phyloP scores from a whole-genome alignment of 1,140 invertebrate species.

The Drosophila serrata region DNA sequence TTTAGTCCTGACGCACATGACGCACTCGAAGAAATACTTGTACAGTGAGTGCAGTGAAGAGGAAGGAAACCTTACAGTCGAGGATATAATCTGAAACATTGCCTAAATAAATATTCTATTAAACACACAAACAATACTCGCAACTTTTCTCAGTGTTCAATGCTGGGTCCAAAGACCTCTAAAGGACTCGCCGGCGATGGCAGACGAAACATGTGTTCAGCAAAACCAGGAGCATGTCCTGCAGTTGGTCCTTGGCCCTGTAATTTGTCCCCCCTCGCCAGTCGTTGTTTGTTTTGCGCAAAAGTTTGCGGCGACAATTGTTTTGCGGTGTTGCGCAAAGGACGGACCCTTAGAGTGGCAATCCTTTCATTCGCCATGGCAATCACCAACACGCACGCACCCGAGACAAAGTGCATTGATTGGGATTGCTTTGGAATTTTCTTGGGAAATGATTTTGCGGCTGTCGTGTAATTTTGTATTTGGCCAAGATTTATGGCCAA shows the following conservation, averaged over 20 bases:
- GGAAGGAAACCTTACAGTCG: not conserved
- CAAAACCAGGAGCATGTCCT: constrained; percentile 58
- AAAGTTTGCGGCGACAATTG: constrained; percentile 79
- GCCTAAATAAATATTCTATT: not conserved
- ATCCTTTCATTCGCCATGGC: constrained; percentile 8
- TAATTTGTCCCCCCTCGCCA: constrained; percentile 62
- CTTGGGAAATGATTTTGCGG: constrained; percentile 42
- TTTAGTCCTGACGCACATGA: constrained; percentile 44
- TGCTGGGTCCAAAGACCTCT: constrained; percentile 16
- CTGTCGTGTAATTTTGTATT: constrained; percentile 32
- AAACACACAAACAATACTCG: fast-evolving
- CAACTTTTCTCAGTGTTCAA: not conserved
- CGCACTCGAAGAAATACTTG: not conserved
- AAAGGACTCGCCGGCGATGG: constrained; percentile 21
- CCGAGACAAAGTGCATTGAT: constrained; percentile 32
- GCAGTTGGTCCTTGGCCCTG: constrained; percentile 41
- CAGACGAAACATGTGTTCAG: constrained; percentile 45
- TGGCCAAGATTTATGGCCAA: constrained; percentile 45
- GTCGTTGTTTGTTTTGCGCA: constrained; percentile 62
- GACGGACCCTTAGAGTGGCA: constrained; percentile 12
- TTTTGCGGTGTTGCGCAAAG: constrained; percentile 53
- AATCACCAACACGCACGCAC: constrained; percentile 38
- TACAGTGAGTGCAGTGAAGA: not conserved
- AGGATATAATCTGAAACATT: not conserved
- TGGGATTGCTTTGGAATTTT: constrained; percentile 43